Conservation (phyloP, 2,113 vertebrate genomes). For the Brachyhypopomus gauderio region DNA sequence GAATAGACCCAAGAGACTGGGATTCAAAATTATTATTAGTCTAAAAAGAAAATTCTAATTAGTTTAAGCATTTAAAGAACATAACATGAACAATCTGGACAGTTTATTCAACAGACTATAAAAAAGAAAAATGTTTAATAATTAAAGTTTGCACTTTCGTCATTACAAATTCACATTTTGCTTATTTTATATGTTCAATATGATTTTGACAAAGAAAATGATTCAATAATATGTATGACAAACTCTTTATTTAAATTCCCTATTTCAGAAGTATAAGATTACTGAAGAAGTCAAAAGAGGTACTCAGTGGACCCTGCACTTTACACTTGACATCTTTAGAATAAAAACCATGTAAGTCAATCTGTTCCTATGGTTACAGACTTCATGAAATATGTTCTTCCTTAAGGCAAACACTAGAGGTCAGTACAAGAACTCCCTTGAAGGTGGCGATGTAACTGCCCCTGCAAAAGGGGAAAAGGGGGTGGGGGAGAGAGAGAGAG, state of each 20-base stretch:
- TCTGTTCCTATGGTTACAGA: constrained; percentile 58
- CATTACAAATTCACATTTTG: too few relatives aligned
- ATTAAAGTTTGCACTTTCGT: too few relatives aligned
- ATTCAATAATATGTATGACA: too few relatives aligned
- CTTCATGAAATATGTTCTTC: constrained; percentile 32
- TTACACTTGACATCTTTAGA: constrained; percentile 5
- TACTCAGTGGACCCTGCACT: neutral
- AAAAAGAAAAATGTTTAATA: neutral
- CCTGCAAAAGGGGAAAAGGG: too few relatives aligned
- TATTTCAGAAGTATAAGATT: too few relatives aligned
- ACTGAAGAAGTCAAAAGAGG: too few relatives aligned
- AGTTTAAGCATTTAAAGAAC: constrained; percentile 65
- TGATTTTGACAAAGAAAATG: too few relatives aligned
- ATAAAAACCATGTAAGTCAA: constrained; percentile 69
- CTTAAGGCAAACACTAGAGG: constrained; percentile 59
- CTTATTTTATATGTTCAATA: too few relatives aligned
- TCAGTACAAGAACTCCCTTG: constrained; percentile 58
- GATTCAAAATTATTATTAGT: neutral
- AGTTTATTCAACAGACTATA: neutral
- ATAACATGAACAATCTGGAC: neutral
- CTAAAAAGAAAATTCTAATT: constrained; percentile 44
- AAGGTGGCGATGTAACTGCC: constrained; percentile 22
- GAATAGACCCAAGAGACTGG: constrained; percentile 18
- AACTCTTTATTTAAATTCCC: too few relatives aligned
- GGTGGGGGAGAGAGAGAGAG: too few relatives aligned